Evolutionary conservation across 2,797 vertebrate genomes (phyloP).

Genomic region (Psittacula derbiana): DNA sequence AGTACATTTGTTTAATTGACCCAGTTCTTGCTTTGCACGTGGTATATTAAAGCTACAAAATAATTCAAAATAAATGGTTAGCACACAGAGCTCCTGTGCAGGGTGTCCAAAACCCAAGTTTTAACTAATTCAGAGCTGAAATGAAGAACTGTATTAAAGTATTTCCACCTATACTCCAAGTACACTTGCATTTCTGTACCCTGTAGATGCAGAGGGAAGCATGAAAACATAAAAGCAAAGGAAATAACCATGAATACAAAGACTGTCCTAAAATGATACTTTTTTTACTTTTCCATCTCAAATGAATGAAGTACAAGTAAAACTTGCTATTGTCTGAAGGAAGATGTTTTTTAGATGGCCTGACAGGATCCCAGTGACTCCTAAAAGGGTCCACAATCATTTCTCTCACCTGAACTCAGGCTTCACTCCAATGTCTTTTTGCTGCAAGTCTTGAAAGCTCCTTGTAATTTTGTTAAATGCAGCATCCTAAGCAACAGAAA

Average conservation of each 20-base stretch:
- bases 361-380: background rate
- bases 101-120: background rate
- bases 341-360: background rate
- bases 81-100: background rate
- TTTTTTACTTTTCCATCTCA: background rate
- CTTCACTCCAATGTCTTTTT: constrained; percentile 93
- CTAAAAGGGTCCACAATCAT: background rate
- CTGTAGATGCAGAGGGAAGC: background rate
- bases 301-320: background rate
- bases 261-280: background rate
- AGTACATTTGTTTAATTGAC: constrained; percentile 89
- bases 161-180: background rate
- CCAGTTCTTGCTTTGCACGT: constrained; percentile 90
- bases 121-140: background rate
- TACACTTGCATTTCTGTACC: background rate
- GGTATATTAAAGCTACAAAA: constrained; percentile 89
- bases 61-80: background rate
- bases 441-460: constrained; percentile 95
- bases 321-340: background rate
- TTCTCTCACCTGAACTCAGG: constrained; percentile 90
- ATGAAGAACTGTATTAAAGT: background rate
- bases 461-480: constrained; percentile 96
- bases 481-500: constrained; percentile 83
- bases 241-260: background rate
- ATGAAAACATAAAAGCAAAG: background rate